phyloP scores from a whole-genome alignment of 2,888 invertebrate genomes.

The Campoletis raptor region DNA sequence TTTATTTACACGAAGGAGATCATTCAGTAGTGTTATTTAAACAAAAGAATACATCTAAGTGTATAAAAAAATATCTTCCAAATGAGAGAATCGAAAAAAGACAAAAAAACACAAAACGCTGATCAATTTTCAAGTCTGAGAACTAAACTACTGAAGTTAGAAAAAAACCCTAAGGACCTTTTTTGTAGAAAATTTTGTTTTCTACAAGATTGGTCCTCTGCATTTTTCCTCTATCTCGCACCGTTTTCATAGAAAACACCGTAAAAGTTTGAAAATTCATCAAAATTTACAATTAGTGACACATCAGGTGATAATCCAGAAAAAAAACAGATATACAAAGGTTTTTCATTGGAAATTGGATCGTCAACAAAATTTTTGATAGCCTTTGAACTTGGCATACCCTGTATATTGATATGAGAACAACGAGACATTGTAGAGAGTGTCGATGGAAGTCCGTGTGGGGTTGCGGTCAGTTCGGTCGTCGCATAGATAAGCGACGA shows the following conservation, averaged over 20 bases:
- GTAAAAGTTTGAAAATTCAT: not conserved
- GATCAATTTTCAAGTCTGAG: not conserved
- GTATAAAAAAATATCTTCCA: too few species aligned
- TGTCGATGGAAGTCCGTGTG: conserved; percentile 51
- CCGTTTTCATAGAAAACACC: not conserved
- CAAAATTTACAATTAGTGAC: not conserved
- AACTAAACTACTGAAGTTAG: not conserved
- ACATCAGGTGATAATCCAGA: not conserved
- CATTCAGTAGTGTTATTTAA: not conserved
- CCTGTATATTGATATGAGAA: conserved; percentile 24
- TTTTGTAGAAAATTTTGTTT: not conserved
- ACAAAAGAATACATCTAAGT: too few species aligned
- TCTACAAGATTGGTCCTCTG: not conserved
- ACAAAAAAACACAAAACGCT: not conserved
- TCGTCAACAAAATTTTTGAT: not conserved
- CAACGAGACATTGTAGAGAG: conserved; percentile 21
- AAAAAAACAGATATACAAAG: not conserved
- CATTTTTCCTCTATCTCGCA: not conserved
- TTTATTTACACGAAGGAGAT: not conserved
- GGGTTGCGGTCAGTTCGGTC: conserved; percentile 69
- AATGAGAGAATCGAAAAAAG: not conserved
- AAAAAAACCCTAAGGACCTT: not conserved
- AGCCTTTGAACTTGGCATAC: not conserved
- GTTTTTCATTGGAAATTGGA: not conserved
- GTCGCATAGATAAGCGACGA: conserved; percentile 75